Evolutionary conservation across 1,140 invertebrate species (phyloP).

Genomic region (Drosophila pseudoobscura): DNA sequence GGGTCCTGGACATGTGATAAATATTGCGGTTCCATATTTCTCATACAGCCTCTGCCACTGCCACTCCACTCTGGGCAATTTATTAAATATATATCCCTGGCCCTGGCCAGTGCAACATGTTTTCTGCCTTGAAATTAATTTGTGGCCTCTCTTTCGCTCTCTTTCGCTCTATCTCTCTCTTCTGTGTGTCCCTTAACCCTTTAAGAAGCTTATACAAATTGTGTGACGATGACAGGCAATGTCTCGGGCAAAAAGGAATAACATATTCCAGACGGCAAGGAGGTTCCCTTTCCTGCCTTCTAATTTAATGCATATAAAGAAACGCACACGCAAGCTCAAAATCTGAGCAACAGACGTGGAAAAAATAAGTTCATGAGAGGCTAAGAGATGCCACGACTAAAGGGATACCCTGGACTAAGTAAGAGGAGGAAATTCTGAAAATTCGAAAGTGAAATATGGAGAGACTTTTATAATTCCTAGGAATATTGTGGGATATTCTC

Average conservation of each 20-base stretch:
- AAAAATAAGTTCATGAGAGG: conserved; percentile 7
- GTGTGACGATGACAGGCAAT: conserved; percentile 30
- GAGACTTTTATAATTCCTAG: no score
- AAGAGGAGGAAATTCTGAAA: not conserved
- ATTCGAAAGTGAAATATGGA: no score
- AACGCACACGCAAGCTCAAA: conserved; percentile 57
- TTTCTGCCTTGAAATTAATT: conserved; percentile 54
- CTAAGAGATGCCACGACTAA: not conserved
- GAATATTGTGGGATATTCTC: not conserved
- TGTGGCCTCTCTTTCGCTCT: conserved; percentile 14
- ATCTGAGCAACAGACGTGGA: conserved; percentile 36
- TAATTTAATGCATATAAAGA: conserved; percentile 73
- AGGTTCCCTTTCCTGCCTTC: conserved; percentile 9
- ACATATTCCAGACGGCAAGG: conserved; percentile 52
- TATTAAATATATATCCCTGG: conserved; percentile 49
- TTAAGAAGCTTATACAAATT: conserved; percentile 55
- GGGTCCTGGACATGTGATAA: conserved; percentile 66
- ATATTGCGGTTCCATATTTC: conserved; percentile 69
- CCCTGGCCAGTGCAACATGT: conserved; percentile 45
- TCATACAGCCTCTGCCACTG: conserved; percentile 53
- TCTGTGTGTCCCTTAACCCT: conserved; percentile 49
- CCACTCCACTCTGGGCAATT: conserved; percentile 27
- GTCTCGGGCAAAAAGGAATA: conserved; percentile 33
- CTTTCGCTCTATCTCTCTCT: no score
- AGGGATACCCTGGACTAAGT: conserved; percentile 21